Evolutionary conservation across 2,888 invertebrate genomes (phyloP).

Genomic region (Gymnoscelis rufifasciata): DNA sequence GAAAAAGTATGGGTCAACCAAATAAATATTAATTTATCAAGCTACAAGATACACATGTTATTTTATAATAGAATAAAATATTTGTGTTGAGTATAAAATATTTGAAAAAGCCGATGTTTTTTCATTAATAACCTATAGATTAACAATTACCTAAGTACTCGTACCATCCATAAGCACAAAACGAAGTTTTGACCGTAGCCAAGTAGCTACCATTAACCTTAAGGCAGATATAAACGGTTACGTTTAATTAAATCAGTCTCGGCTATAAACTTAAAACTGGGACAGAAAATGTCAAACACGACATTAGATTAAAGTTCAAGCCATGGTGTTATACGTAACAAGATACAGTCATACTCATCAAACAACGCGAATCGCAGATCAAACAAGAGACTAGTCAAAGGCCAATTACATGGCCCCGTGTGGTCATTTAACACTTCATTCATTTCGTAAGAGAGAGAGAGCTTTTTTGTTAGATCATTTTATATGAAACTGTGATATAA

Average conservation of each 20-base stretch:
- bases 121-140: neutral
- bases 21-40: no score
- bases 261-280: slow-evolving; percentile 14
- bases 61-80: no score
- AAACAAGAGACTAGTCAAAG: slow-evolving; percentile 20
- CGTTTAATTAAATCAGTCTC: slow-evolving; percentile 5
- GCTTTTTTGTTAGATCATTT: slow-evolving; percentile 32
- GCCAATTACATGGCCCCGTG: slow-evolving; percentile 26
- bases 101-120: neutral
- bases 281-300: slow-evolving; percentile 18
- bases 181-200: neutral
- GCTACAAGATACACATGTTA: no score
- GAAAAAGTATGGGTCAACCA: no score
- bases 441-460: slow-evolving; percentile 48
- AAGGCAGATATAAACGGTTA: slow-evolving; percentile 1
- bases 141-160: neutral
- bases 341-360: slow-evolving; percentile 2
- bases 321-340: slow-evolving; percentile 2
- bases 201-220: neutral
- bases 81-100: neutral
- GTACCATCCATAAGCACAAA: no score
- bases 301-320: slow-evolving; percentile 14
- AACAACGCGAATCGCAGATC: slow-evolving; percentile 10
- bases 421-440: slow-evolving; percentile 35
- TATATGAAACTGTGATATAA: slow-evolving; percentile 24